phyloP scores from a whole-genome alignment of 2,797 vertebrate species.

The Ctenopoma multispine region DNA sequence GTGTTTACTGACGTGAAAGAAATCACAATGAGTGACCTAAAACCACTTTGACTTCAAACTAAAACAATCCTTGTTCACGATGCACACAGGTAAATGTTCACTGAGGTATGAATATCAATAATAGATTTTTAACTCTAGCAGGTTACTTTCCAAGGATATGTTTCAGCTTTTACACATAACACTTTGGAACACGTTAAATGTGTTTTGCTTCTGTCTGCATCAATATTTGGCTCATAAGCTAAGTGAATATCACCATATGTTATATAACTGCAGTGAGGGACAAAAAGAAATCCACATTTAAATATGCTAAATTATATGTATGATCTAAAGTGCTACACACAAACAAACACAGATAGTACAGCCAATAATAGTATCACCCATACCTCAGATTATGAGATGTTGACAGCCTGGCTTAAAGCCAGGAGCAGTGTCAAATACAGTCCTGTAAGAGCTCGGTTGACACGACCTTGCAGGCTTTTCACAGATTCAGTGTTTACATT shows the following conservation, averaged over 20 bases:
- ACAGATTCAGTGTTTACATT: constrained; percentile 22
- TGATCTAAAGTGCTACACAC: not conserved
- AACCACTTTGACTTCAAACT: not conserved
- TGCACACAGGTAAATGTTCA: not conserved
- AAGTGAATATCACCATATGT: too few species aligned
- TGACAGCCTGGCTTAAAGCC: constrained; percentile 25
- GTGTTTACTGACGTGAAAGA: not conserved
- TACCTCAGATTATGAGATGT: constrained; percentile 1
- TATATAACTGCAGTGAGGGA: too few species aligned
- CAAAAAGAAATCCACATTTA: too few species aligned
- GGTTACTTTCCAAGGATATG: too few species aligned
- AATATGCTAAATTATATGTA: too few species aligned
- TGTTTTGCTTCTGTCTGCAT: too few species aligned
- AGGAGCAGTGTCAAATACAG: not conserved
- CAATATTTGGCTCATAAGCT: too few species aligned
- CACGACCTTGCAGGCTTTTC: constrained; percentile 32
- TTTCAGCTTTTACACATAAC: too few species aligned
- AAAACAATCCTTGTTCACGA: not conserved
- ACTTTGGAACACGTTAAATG: too few species aligned
- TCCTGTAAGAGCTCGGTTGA: constrained; percentile 4
- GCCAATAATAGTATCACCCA: constrained; percentile 27
- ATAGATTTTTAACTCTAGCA: not conserved
- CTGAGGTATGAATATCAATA: not conserved
- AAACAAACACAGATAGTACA: not conserved
- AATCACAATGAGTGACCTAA: not conserved